Base-by-base conservation (phyloP, 2,113 vertebrate genomes). In the Bubo blakistoni region DNA sequence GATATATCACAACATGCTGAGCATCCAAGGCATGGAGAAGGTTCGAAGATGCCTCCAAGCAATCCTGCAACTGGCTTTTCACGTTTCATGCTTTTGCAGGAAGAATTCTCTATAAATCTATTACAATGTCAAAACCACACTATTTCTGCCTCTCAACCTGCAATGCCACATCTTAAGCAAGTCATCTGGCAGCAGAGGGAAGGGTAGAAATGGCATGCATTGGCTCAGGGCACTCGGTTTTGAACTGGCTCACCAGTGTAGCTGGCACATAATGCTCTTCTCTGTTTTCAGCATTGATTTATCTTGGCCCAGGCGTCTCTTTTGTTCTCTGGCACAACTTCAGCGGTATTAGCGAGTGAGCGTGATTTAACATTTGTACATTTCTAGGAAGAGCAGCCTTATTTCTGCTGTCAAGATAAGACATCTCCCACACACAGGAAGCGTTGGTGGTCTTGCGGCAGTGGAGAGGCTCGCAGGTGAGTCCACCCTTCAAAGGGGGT, bases 131-230 rank as follows among this genome's bases (percentile, higher is more conserved):
- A 94, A 95, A 92, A 27, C 52, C 65, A 84, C 73, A 22, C 26
- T 22, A 88, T 74, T 65, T 76, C 65, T 81, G 34, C 30, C 84
- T 72, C 92, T 90, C 36, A 57, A 13, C 47, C 65, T 79, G 77
- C 74, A 96, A 91, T 17, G 29, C 90, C 79, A 65, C 62, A 92
- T 85, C 80, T 90, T 93, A 96, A 96, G 78, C 79, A 71, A 94
- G 57, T 72, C 25, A n/a, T 40, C 61, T 94, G 81, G 90, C 88
- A 93, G 86, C 44, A 30, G 52, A 9, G 58, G 54, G 59, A 61
- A 76, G 67, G 65, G 76, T 52, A 81, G 65, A 84, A 47, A 42
- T 25, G 73, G 84, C 47, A 76, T 25, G 57, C 0, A 14, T 34
- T 88, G 63, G 67, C 70, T 91, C 40, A 52, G 52, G 49, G 66